Base-by-base conservation (phyloP, 2,888 invertebrate genomes). In the Rotaria macrura region DNA sequence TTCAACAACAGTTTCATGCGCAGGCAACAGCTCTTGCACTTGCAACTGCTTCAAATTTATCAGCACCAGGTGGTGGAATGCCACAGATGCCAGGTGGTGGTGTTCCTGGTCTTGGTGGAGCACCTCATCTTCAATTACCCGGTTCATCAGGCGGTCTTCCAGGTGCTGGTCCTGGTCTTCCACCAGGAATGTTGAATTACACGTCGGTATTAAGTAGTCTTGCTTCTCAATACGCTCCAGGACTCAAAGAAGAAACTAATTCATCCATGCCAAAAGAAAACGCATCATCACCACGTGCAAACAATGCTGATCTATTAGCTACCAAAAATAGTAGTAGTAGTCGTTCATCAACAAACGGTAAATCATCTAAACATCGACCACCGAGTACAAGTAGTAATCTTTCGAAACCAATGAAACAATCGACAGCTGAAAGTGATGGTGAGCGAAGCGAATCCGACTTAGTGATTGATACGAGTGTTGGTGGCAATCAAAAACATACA, bases 401-500 rank as follows among this genome's bases (percentile, higher is more conserved):
- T 20, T 65, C 65, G 6, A 65, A 65, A 20, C 65, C 65, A 34
- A 34, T 9, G 6, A 65, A 65, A 34, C 65, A 65, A 65, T 65
- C 65, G 38, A 34, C 79, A 43, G 43, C 9, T 79, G 43, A 43
- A 43, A 79, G 79, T 43, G 79, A 79, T 79, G 43, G 79, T 79
- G 79, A 79, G 43, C 79, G 79, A n/a, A 79, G 79, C 6, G 79
- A 79, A 79, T 43, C 79, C 25, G 79, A 79, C n/a, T 43, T 79
- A 43, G 79, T 79, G 43, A 79, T 79, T 43, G 79, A 79, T 79
- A 79, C 79, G n/a, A 79, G 79, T 79, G 79, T 79, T 40, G 79
- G 79, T 43, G 43, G 43, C 43, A 40, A 79, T 79, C 79, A 43
- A 79, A 79, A 79, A 4, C 79, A 79, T 43, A 79, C n/a, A 4